Base-by-base conservation (phyloP, 35 echinoderm and acorn worm genomes). In the Amphiura filiformis region DNA sequence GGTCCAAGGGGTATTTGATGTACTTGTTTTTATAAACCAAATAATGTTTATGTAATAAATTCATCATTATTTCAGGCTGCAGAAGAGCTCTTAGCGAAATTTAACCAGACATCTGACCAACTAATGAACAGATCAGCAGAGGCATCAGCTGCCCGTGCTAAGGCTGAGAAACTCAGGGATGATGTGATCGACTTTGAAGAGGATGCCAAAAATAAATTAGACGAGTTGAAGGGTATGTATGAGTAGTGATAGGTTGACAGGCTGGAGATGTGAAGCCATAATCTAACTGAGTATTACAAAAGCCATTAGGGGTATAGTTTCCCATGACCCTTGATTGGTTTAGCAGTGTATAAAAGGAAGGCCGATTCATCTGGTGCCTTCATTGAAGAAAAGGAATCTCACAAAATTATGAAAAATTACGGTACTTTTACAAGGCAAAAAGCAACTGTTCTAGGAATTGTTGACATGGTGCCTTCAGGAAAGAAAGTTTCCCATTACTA, bases 211-310 rank as follows among this genome's bases (percentile, higher is more conserved):
- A 36, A 30, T 20, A 80, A 97, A n/a, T 65, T 90, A 31, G 78
- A 93, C 0, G 86, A 97, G n/a, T 84, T 97, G 14, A 23, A 84
- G 64, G 91, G 94, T 97, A 90, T 82, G 80, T 57, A 22, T 81
- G 4, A 36, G n/a, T n/a, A 0, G 0, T 22, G 31, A 36, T 31
- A 33, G 32, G 13, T 4, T 22, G 31, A 12, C 5, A 34, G 31
- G 33, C n/a, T n/a, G n/a, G n/a, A n/a, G n/a, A n/a, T n/a, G n/a
- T n/a, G n/a, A n/a, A n/a, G n/a, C n/a, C n/a, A 64, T 22, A 31
- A 1, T 76, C 56, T 28, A 2, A 34, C 11, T 38, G 26, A 37
- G 35, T 75, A 13, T 32, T 36, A 22, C n/a, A n/a, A n/a, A n/a
- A n/a, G n/a, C n/a, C n/a, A n/a, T n/a, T n/a, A n/a, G n/a, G n/a